These are phyloP conservation scores for Phaetusa simplex DNA, from an alignment of 2,113 vertebrate species.

Conservation along the genomic window DNA sequence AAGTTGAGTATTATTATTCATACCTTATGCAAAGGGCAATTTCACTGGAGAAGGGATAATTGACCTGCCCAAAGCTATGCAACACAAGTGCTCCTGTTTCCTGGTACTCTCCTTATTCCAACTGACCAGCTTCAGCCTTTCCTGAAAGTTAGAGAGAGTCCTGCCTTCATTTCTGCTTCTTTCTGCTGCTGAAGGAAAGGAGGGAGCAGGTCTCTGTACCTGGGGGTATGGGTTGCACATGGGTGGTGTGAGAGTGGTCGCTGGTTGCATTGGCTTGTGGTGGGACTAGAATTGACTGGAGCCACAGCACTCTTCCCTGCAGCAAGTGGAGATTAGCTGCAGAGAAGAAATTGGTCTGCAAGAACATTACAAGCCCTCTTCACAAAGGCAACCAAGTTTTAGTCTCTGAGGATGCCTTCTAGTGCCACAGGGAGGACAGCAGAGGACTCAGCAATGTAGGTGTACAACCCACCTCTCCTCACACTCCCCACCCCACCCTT, in stretches of 20 bases:
- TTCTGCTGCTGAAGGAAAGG: neutral
- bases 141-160: neutral
- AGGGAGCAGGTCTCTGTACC: neutral
- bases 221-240: fast-evolving
- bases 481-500: neutral
- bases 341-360: neutral
- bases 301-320: fast-evolving
- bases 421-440: neutral
- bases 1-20: neutral
- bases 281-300: neutral
- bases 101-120: neutral
- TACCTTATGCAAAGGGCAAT: slow-evolving; percentile 4
- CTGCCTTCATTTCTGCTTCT: neutral
- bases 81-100: slow-evolving; percentile 27
- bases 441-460: neutral
- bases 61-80: slow-evolving; percentile 31
- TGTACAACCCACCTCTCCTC: neutral
- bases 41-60: slow-evolving; percentile 30
- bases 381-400: neutral
- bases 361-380: neutral
- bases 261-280: fast-evolving
- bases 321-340: neutral
- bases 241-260: neutral
- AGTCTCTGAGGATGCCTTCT: neutral
- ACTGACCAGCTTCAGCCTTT: neutral